Evolutionary conservation across 2,888 invertebrate species (phyloP).

Genomic region (Tetragonula carbonaria): DNA sequence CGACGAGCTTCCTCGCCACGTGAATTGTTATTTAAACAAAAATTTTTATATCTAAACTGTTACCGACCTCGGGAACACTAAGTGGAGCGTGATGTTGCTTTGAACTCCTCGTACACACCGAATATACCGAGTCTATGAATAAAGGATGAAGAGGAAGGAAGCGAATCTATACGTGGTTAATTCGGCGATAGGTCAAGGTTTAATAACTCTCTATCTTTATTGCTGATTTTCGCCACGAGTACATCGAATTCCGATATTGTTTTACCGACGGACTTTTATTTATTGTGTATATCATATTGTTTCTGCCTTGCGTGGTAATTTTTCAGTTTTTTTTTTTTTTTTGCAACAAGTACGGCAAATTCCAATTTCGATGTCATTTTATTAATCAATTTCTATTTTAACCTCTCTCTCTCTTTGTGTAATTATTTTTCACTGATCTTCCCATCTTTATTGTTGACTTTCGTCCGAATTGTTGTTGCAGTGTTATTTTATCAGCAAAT

Average conservation of each 20-base stretch:
- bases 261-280: too few relatives aligned
- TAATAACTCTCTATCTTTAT: constrained; percentile 9
- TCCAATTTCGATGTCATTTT: not conserved
- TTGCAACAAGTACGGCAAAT: not conserved
- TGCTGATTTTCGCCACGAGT: not conserved
- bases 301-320: too few relatives aligned
- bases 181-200: constrained; percentile 36
- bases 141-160: constrained; percentile 15
- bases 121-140: constrained; percentile 1
- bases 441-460: constrained; percentile 11
- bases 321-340: not conserved
- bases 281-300: too few relatives aligned
- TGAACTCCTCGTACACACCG: not conserved
- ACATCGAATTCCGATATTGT: not conserved
- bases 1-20: not conserved
- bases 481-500: not conserved
- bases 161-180: constrained; percentile 24
- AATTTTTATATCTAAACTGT: not conserved
- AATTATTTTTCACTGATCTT: not conserved
- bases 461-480: not conserved
- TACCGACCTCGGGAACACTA: not conserved
- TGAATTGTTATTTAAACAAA: constrained; percentile 4
- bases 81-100: not conserved
- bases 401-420: not conserved
- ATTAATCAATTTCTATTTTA: not conserved